Evolutionary conservation across 2,113 vertebrate species (phyloP).

Genomic region (Aix galericulata): DNA sequence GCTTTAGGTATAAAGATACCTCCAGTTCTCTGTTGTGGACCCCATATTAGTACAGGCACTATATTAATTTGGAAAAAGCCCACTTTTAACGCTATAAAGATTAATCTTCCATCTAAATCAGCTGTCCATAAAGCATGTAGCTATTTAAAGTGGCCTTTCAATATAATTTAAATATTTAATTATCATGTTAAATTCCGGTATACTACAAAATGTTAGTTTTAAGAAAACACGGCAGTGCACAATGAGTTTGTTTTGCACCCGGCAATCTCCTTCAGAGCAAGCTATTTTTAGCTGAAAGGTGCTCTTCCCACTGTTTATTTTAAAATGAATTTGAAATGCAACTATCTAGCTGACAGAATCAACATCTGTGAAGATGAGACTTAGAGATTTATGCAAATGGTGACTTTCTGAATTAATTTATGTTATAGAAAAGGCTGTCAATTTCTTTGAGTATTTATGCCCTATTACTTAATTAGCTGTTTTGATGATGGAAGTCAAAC

Average conservation of each 20-base stretch:
- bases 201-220: not conserved
- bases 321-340: slow-evolving; percentile 81
- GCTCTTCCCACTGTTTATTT: slow-evolving; percentile 74
- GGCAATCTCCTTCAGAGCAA: slow-evolving; percentile 41
- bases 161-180: not conserved
- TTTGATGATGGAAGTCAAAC: slow-evolving; percentile 70
- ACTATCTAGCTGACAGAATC: slow-evolving; percentile 77
- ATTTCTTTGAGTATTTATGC: slow-evolving; percentile 72
- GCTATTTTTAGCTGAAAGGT: slow-evolving; percentile 80
- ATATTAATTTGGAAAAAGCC: not conserved
- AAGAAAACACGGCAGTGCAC: slow-evolving; percentile 29
- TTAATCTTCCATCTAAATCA: not conserved
- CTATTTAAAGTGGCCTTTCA: not conserved
- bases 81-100: not conserved
- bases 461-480: slow-evolving; percentile 74
- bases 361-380: slow-evolving; percentile 80
- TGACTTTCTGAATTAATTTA: slow-evolving; percentile 76
- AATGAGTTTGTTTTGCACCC: slow-evolving; percentile 28
- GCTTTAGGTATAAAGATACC: not conserved
- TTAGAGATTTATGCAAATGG: slow-evolving; percentile 79
- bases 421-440: slow-evolving; percentile 71
- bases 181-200: not conserved
- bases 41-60: not conserved
- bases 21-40: not conserved
- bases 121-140: not conserved